Evolutionary conservation across 2,888 invertebrate genomes (phyloP), one percentile per base, ranked within the genome.

Genomic region (Oasisia sp.): DNA sequence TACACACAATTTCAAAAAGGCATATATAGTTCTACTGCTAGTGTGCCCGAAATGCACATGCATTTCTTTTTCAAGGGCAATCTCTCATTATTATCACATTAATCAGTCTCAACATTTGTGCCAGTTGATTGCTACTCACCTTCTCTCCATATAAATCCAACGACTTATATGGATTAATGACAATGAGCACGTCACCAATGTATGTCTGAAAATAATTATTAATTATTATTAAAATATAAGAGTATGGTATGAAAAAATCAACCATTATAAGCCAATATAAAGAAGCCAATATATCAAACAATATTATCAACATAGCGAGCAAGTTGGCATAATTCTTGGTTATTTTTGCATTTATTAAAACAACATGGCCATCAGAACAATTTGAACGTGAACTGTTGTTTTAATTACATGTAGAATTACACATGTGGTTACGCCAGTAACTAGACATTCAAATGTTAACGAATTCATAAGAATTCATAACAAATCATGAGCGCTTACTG

Each of bases 111-210:
- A 50, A 50, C 27, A 74, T 74, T 19, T 74, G 74, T 74, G 74
- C 3, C 19, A 74, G 7, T 19, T 74, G 74, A 27, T 50, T 2
- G 50, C 50, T 14, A 92, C 93, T 91, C 56, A 93, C 93, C 91
- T 89, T 45, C 9, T 91, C 38, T 44, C 89, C 91, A 91, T 94
- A 94, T 9, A 93, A 91, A n/a, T 92, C 92, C 19, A 93, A 91
- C 27, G 93, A 91, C 58, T 93, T 93, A 92, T 93, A 94, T 12
- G 94, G 94, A 92, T 94, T 94, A 0, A 94, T 91, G 7, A 93
- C 93, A 27, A 94, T 92, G 27, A 94, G 92, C 14, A 94, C 92
- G 90, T 94, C 94, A 8, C 94, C 94, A n/a, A 94, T 93, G 91
- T 94, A 94, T 8, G 94, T 94, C 94, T 94, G 93, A n/a, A 93